Base-by-base conservation (phyloP, 2,888 invertebrate species). In the Orchesellides sinensis region DNA sequence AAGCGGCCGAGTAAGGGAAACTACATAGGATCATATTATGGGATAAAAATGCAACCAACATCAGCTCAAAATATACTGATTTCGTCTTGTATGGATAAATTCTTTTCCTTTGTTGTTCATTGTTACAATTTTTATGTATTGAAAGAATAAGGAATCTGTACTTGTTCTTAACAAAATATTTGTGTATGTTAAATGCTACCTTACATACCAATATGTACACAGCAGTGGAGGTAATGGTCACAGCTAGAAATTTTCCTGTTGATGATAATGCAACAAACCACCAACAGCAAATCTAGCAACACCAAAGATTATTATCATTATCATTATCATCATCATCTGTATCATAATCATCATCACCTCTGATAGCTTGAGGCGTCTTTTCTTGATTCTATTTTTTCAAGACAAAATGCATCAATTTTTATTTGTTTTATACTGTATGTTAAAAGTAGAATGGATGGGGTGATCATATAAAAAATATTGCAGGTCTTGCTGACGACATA, bases 291-390 rank as follows among this genome's bases (percentile, higher is more conserved):
- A 63, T 73, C 54, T 49, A 32, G 35, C 21, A 69, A 73, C 73
- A 74, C 61, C 63, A 72, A 45, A 59, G 59, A 74, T 56, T 32
- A 61, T 61, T 45, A 73, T 73, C 73, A 61, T 72, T 49, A 72
- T 72, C 52, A 59, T 61, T 54, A 73, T 73, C 32, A 61, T 49
- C 61, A 45, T 69, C 69, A 73, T 47, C 59, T 47, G 61, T 32
- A 73, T 47, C 19, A 59, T 61, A 59, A 73, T 73, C 73, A 73
- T 73, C 73, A 73, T 73, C 73, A 73, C 61, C 73, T 73, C 73
- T 61, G 72, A 45, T 72, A 47, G 47, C 47, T 45, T 72, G 45
- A 45, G 56, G 17, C 6, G 8, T 54, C 25, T 54, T 40, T 54
- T 35, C 40, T 35, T 40, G 23, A 54, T 56, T 69, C 23, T 69